A percentile compares a stretch with the other conserved stretches of the same genome.
phyloP scores from a whole-genome alignment of 2,888 invertebrate species.

The Epinotia bilunana region DNA sequence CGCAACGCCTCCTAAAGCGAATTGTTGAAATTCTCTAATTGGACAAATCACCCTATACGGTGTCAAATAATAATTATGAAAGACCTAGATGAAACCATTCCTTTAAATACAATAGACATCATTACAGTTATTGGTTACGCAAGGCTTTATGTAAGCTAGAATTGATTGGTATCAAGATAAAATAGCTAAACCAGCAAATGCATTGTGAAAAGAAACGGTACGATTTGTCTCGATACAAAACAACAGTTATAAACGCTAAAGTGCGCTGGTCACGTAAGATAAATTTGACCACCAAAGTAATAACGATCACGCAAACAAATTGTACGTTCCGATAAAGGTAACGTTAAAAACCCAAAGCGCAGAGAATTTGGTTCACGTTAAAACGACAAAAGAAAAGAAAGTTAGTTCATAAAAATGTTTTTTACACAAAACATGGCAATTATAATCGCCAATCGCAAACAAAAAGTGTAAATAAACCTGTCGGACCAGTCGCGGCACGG shows the following conservation, averaged over 20 bases:
- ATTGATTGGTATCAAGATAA: constrained; percentile 29
- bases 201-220: constrained; percentile 27
- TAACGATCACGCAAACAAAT: constrained; percentile 37
- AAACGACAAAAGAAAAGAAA: constrained; percentile 43
- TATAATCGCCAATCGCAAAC: constrained; percentile 48
- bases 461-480: constrained; percentile 67
- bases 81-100: constrained; percentile 16
- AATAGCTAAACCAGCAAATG: constrained; percentile 29
- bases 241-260: constrained; percentile 35
- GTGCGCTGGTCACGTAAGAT: constrained; percentile 39
- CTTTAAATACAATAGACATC: constrained; percentile 24
- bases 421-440: constrained; percentile 45
- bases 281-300: constrained; percentile 24
- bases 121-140: constrained; percentile 24
- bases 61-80: constrained; percentile 2
- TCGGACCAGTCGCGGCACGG: constrained; percentile 66
- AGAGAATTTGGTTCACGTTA: constrained; percentile 29
- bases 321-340: constrained; percentile 13
- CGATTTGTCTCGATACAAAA: constrained; percentile 35
- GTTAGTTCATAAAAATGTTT: constrained; percentile 36
- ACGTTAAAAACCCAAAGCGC: constrained; percentile 21
- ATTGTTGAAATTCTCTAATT: background rate
- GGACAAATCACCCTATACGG: background rate
- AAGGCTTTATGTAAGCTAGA: constrained; percentile 38
- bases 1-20: background rate